Base-by-base conservation (phyloP, 2,888 invertebrate species). In the Agrilus cyanescens region DNA sequence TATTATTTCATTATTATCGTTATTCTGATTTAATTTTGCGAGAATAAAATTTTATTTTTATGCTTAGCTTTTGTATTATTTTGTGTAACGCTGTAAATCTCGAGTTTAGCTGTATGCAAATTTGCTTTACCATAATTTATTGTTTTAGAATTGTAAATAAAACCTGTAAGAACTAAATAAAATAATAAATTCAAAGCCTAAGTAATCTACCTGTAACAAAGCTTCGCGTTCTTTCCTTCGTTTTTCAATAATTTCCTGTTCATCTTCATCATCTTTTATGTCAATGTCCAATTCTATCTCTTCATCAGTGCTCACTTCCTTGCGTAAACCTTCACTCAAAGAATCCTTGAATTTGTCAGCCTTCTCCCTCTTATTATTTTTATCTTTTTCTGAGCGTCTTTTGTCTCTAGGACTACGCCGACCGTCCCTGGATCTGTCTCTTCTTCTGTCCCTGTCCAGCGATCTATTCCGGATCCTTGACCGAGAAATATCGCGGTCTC, bases 181-280 rank as follows among this genome's bases (percentile, higher is more conserved):
- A n/a, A n/a, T n/a, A n/a, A n/a, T n/a, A n/a, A n/a, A n/a, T n/a
- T n/a, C n/a, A n/a, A n/a, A n/a, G n/a, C 6, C 6, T 20, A 20
- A 20, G 10, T 13, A 33, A 53, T 48, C 56, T 69, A 87, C 88
- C 76, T 85, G 85, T 44, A 94, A 60, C 5, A 96, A 71, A 60
- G 86, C 88, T 64, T 94, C 90, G 32, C 95, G 73, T 58, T 90
- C 84, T 58, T 86, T 85, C 47, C 95, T 75, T 51, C 91, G 73
- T 58, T 78, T 77, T 62, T 93, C 89, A 61, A 96, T 96, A 53
- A 94, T 88, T 53, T 82, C 82, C 62, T 95, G 91, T 59, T 95
- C 95, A 55, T 90, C 88, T 63, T 93, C 91, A 50, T 89, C 88
- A 46, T 84, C 80, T 36, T 80, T 76, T 13, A 87, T 75, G 56